Percentiles rank a stretch among this genome's conserved stretches.
Conservation (phyloP, 37 sponge, comb jelly and placozoan species). For the Eunapius fragilis region DNA sequence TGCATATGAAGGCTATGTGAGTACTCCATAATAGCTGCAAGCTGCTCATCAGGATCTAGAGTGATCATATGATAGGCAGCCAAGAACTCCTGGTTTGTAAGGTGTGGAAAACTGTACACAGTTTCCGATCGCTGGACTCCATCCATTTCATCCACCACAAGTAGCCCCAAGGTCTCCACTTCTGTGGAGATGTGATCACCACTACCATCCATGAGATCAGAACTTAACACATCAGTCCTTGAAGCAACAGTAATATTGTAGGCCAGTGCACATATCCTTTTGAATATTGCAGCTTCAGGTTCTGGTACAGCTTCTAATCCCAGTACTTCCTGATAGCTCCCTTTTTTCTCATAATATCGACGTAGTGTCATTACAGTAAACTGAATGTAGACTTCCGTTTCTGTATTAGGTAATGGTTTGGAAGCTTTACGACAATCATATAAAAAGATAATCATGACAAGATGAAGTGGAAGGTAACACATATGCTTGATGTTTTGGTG, state of each 20-base stretch:
- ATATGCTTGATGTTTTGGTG: slow-evolving; percentile 28
- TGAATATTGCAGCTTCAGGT: background rate
- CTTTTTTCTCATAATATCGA: background rate
- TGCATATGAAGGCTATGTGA: background rate
- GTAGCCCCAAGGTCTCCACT: slow-evolving; percentile 5
- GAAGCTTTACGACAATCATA: background rate
- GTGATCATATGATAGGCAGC: slow-evolving; percentile 22
- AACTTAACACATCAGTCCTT: background rate
- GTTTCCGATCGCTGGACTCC: background rate
- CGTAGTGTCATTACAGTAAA: slow-evolving; percentile 1
- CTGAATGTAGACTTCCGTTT: slow-evolving; percentile 22
- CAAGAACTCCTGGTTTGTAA: slow-evolving; percentile 24
- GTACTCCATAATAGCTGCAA: background rate
- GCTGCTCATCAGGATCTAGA: background rate
- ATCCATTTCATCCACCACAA: background rate
- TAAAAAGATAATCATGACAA: slow-evolving; percentile 18
- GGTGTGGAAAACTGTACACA: slow-evolving; percentile 25
- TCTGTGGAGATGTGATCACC: background rate
- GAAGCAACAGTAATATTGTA: background rate
- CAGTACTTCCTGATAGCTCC: background rate
- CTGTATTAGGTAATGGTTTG: slow-evolving; percentile 6
- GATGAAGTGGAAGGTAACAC: slow-evolving; percentile 38
- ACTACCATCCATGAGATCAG: background rate
- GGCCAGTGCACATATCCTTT: slow-evolving; percentile 22
- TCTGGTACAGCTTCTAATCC: background rate